Percentiles rank a stretch among this genome's conserved stretches.
Conservation (phyloP, 2,113 vertebrate species). For the Prietella phreatophila region DNA sequence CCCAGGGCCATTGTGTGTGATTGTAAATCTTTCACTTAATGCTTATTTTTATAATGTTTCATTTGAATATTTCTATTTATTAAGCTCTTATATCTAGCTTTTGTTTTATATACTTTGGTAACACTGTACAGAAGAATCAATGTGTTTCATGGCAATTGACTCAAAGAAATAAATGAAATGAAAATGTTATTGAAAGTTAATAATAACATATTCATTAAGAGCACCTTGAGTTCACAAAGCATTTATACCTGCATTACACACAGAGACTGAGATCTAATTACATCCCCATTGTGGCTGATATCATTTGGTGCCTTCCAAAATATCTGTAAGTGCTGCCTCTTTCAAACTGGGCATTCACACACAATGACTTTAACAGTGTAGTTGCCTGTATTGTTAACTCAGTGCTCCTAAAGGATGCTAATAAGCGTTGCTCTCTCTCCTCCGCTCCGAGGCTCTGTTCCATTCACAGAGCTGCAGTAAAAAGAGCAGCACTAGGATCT, state of each 20-base stretch:
- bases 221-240: neutral
- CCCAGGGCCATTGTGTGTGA: neutral
- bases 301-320: neutral
- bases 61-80: neutral
- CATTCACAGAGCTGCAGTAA: constrained; percentile 53
- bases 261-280: neutral
- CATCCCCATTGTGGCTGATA: neutral
- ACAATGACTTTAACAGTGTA: constrained; percentile 43
- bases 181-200: too few relatives aligned
- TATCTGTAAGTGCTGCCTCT: neutral
- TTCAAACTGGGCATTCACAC: constrained; percentile 33
- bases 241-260: neutral
- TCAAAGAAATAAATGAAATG: neutral
- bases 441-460: constrained; percentile 37
- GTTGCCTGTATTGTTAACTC: constrained; percentile 57
- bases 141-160: neutral
- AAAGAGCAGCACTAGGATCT: constrained; percentile 61
- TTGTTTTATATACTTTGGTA: neutral
- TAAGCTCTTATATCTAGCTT: neutral
- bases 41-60: neutral
- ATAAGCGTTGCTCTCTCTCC: constrained; percentile 47
- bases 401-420: constrained; percentile 64
- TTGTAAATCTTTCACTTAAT: neutral
- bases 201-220: neutral
- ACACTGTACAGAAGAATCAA: neutral